These are phyloP conservation scores for Pammene aurita DNA, from an alignment of 2,888 invertebrate species.

Conservation along the genomic window DNA sequence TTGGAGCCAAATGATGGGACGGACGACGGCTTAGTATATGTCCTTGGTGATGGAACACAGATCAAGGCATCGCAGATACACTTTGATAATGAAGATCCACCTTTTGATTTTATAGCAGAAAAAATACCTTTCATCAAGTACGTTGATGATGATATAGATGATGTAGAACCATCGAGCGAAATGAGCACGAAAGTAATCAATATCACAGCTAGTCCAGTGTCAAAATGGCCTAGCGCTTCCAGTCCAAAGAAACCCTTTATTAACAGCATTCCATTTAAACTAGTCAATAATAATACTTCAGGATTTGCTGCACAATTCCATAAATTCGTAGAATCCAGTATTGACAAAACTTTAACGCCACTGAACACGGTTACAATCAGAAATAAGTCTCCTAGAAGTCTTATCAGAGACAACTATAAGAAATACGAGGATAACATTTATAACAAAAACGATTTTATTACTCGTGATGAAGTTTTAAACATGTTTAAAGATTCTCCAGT, in stretches of 20 bases:
- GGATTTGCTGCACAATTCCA: slow-evolving; percentile 73
- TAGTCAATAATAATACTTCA: slow-evolving; percentile 67
- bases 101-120: slow-evolving; percentile 67
- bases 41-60: slow-evolving; percentile 76
- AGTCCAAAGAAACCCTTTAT: slow-evolving; percentile 68
- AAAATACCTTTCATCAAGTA: slow-evolving; percentile 73
- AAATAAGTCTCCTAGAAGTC: slow-evolving; percentile 66
- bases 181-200: slow-evolving; percentile 57
- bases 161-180: slow-evolving; percentile 49
- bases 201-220: slow-evolving; percentile 69
- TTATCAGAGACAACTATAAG: slow-evolving; percentile 58
- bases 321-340: slow-evolving; percentile 65
- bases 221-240: slow-evolving; percentile 55
- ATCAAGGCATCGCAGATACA: slow-evolving; percentile 78
- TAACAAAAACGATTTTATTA: slow-evolving; percentile 62
- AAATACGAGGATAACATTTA: slow-evolving; percentile 52
- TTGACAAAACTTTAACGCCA: slow-evolving; percentile 61
- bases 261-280: slow-evolving; percentile 71
- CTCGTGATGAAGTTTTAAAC: slow-evolving; percentile 72
- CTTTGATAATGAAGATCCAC: slow-evolving; percentile 75
- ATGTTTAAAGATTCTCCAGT: slow-evolving; percentile 79
- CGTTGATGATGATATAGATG: slow-evolving; percentile 55
- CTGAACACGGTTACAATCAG: slow-evolving; percentile 58
- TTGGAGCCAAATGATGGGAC: slow-evolving; percentile 51
- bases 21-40: slow-evolving; percentile 65